A percentile compares a stretch with the other conserved stretches of the same genome.
Evolutionary conservation across 2,113 vertebrate genomes (phyloP).

Genomic region (Holacanthus passer): DNA sequence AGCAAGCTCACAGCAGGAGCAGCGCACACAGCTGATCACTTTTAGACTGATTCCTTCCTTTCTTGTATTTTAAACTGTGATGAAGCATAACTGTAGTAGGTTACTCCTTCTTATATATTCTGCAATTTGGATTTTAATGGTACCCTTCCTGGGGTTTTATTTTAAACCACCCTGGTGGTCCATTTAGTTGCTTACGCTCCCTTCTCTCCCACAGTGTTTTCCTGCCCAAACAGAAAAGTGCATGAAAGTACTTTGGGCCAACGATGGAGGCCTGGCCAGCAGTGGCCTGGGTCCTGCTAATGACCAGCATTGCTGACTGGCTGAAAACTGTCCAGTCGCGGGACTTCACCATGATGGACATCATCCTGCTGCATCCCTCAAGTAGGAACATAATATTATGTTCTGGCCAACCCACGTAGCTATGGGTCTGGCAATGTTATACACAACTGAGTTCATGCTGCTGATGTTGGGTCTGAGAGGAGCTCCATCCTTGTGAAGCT

Average conservation of each 20-base stretch:
- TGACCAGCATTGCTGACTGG: conserved; percentile 82
- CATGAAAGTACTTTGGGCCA: conserved; percentile 78
- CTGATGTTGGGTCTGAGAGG: too few relatives aligned
- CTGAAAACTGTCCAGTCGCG: conserved; percentile 77
- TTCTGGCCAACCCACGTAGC: neutral
- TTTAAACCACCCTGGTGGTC: neutral
- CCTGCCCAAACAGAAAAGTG: conserved; percentile 64
- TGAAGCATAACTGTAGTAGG: too few relatives aligned
- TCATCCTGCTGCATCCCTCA: conserved; percentile 93
- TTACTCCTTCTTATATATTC: neutral
- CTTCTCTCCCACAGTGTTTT: conserved; percentile 22
- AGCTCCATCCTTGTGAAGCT: too few relatives aligned
- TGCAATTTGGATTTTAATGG: neutral
- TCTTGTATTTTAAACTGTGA: neutral
- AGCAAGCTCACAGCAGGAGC: conserved; percentile 41
- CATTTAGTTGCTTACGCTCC: neutral
- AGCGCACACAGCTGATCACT: conserved; percentile 35
- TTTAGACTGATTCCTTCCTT: conserved; percentile 10
- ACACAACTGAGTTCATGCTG: too few relatives aligned
- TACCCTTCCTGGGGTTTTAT: neutral
- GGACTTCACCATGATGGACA: conserved; percentile 93
- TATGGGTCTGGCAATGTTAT: too few relatives aligned
- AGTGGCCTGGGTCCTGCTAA: conserved; percentile 86
- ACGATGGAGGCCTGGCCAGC: conserved; percentile 88
- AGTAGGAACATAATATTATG: conserved; percentile 78